Percentiles rank a stretch among this genome's conserved stretches.
phyloP scores from a whole-genome alignment of 2,797 vertebrate species.

The Darevskia mixta region DNA sequence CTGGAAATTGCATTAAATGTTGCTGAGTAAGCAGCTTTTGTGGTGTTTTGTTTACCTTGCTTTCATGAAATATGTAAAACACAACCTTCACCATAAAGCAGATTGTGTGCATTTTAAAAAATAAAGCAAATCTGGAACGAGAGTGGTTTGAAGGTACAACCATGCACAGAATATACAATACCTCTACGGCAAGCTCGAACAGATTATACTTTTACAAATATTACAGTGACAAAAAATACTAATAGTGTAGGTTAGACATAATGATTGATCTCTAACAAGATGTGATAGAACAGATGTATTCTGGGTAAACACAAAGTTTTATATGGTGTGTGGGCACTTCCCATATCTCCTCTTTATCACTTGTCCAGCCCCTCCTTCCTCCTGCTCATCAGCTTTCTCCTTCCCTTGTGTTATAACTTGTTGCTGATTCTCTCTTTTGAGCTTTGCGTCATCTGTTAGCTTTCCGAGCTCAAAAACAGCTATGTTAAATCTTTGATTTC shows the following conservation, averaged over 20 bases:
- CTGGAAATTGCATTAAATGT: slow-evolving; percentile 67
- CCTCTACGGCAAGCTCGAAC: not conserved
- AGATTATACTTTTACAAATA: not conserved
- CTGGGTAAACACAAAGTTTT: not conserved
- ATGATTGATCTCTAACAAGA: not conserved
- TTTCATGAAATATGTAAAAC: not conserved
- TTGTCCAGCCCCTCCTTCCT: too few species aligned
- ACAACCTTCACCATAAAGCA: not conserved
- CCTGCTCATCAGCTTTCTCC: too few species aligned
- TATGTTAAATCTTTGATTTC: not conserved
- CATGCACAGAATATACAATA: not conserved
- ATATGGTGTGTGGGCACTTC: not conserved
- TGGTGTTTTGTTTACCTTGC: not conserved
- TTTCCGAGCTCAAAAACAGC: too few species aligned
- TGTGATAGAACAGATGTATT: not conserved
- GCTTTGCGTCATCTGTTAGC: too few species aligned
- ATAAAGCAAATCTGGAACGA: slow-evolving; percentile 3
- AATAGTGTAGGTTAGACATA: not conserved
- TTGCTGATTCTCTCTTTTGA: too few species aligned
- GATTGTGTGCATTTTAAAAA: not conserved
- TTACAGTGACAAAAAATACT: not conserved
- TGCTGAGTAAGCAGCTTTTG: slow-evolving; percentile 13
- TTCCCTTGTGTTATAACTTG: too few species aligned
- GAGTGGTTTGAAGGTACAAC: not conserved
- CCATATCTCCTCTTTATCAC: too few species aligned